Evolutionary conservation across 1,140 invertebrate genomes (phyloP).

Genomic region (Megathymus violae): DNA sequence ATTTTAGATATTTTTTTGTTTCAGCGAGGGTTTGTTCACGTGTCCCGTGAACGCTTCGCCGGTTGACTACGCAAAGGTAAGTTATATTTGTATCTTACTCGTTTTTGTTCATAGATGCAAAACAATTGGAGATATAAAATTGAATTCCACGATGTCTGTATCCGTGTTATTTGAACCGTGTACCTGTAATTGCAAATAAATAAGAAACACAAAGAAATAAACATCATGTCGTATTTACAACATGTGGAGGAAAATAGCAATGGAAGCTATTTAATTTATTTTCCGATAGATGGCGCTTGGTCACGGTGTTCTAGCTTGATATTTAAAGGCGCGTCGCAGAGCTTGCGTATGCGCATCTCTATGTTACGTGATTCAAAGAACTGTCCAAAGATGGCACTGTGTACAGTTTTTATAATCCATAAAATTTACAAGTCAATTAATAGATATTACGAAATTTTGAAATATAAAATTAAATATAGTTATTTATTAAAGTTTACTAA

Average conservation of each 20-base stretch:
- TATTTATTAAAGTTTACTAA: too few species aligned
- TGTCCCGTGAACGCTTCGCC: slow-evolving; percentile 84
- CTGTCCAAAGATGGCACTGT: slow-evolving; percentile 63
- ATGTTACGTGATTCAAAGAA: slow-evolving; percentile 45
- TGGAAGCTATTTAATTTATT: too few species aligned
- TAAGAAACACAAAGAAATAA: not conserved
- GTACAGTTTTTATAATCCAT: too few species aligned
- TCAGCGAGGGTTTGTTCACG: slow-evolving; percentile 85
- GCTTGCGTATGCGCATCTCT: not conserved
- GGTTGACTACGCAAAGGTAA: slow-evolving; percentile 85
- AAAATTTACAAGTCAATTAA: too few species aligned
- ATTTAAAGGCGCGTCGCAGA: not conserved
- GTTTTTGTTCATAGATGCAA: not conserved
- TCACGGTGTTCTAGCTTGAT: not conserved
- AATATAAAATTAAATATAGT: too few species aligned
- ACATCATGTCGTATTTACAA: not conserved
- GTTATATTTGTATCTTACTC: slow-evolving; percentile 30
- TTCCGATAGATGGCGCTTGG: slow-evolving; percentile 22
- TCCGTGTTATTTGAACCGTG: too few species aligned
- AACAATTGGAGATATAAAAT: too few species aligned
- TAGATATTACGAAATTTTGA: too few species aligned
- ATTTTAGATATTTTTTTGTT: too few species aligned
- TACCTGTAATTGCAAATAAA: too few species aligned
- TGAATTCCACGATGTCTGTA: too few species aligned
- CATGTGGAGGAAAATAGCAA: too few species aligned